Evolutionary conservation across 2,888 invertebrate genomes (phyloP).

Genomic region (Dasysyrphus tricinctus): DNA sequence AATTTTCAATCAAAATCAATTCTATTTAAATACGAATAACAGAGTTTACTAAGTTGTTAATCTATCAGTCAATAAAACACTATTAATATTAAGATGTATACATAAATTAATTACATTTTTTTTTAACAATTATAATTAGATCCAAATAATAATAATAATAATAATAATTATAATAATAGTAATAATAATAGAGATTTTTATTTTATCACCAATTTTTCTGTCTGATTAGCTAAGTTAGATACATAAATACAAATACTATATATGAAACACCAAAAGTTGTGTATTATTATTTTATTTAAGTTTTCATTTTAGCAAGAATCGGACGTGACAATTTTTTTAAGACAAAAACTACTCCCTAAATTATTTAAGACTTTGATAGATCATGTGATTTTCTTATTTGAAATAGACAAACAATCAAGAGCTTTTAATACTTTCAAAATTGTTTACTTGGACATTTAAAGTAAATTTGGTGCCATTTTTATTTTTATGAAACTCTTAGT

Average conservation of each 20-base stretch:
- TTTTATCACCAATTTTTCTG: slow-evolving; percentile 68
- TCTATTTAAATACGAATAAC: slow-evolving; percentile 73
- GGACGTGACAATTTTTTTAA: slow-evolving; percentile 13
- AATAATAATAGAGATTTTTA: slow-evolving; percentile 34
- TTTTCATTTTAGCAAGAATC: slow-evolving; percentile 9
- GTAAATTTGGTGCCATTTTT: slow-evolving; percentile 41
- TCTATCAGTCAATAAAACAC: slow-evolving; percentile 81
- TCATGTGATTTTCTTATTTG: slow-evolving; percentile 34
- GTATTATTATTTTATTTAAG: background rate
- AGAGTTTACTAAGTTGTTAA: slow-evolving; percentile 78
- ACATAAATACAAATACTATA: slow-evolving; percentile 40
- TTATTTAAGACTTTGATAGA: slow-evolving; percentile 40
- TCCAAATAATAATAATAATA: slow-evolving; percentile 40
- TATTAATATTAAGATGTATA: slow-evolving; percentile 75
- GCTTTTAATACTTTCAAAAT: slow-evolving; percentile 64
- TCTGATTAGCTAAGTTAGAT: slow-evolving; percentile 63
- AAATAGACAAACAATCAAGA: background rate
- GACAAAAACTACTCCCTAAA: slow-evolving; percentile 44
- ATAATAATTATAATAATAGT: slow-evolving; percentile 28
- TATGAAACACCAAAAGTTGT: slow-evolving; percentile 11
- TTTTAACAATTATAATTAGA: slow-evolving; percentile 76
- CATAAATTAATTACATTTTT: slow-evolving; percentile 73
- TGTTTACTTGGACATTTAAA: slow-evolving; percentile 40
- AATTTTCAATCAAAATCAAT: slow-evolving; percentile 68
- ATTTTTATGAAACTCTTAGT: slow-evolving; percentile 3